These are phyloP conservation scores for Fissipunctia ypsillon DNA, from an alignment of 2,888 invertebrate genomes.

Conservation along the genomic window DNA sequence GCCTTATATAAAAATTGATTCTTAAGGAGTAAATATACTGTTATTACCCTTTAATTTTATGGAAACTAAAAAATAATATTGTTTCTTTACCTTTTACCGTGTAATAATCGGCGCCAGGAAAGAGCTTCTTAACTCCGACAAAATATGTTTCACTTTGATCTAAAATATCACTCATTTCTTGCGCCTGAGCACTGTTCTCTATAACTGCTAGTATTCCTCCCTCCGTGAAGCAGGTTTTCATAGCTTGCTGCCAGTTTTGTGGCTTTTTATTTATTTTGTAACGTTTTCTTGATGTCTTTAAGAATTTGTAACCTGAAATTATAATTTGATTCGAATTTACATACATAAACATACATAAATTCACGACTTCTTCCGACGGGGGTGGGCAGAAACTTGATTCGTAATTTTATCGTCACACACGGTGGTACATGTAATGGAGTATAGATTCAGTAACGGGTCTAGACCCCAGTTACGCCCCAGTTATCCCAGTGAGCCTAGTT, in stretches of 20 bases:
- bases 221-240: conserved; percentile 69
- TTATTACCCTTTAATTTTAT: too few species aligned
- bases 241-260: conserved; percentile 66
- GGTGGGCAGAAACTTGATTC: not conserved
- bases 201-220: conserved; percentile 59
- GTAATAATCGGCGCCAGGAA: conserved; percentile 53
- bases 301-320: conserved; percentile 64
- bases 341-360: not conserved
- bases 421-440: not conserved
- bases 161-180: not conserved
- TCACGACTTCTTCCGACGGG: not conserved
- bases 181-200: conserved; percentile 39
- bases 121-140: conserved; percentile 63
- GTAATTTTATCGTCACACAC: not conserved
- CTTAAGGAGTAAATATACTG: too few species aligned
- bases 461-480: too few species aligned
- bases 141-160: conserved; percentile 27
- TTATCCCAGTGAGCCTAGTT: too few species aligned
- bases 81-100: conserved; percentile 67
- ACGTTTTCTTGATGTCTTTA: conserved; percentile 60
- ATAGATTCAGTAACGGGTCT: not conserved
- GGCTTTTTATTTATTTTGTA: conserved; percentile 63
- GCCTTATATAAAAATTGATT: too few species aligned
- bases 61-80: not conserved
- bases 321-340: not conserved